Percentiles rank a stretch among this genome's conserved stretches.
phyloP scores from a whole-genome alignment of 2,797 vertebrate genomes.

The Hippocampus kuda region DNA sequence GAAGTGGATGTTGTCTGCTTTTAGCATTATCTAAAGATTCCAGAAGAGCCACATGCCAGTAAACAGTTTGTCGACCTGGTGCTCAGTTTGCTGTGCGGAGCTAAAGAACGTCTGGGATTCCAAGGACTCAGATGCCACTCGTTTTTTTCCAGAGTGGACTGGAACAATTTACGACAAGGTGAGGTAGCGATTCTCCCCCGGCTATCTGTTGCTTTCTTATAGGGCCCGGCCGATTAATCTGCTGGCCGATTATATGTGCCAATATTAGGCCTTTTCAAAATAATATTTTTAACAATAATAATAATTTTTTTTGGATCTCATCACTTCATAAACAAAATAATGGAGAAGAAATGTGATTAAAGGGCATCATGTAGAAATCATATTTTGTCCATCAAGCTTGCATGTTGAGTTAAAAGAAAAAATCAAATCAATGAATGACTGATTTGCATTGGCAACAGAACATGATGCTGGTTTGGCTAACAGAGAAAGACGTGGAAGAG shows the following conservation, averaged over 20 bases:
- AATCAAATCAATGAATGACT: slow-evolving; percentile 15
- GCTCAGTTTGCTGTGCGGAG: slow-evolving; percentile 81
- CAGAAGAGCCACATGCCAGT: slow-evolving; percentile 75
- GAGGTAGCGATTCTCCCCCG: slow-evolving; percentile 40
- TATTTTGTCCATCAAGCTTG: slow-evolving; percentile 47
- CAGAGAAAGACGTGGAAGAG: slow-evolving; percentile 1
- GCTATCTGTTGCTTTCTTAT: slow-evolving; percentile 12
- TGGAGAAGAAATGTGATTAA: too few species aligned
- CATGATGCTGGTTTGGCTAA: slow-evolving; percentile 14
- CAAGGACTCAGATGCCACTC: slow-evolving; percentile 85
- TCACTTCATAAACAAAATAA: too few species aligned
- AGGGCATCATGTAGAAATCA: too few species aligned
- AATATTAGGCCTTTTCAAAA: too few species aligned
- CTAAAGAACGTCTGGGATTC: slow-evolving; percentile 77
- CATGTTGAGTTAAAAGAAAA: neutral
- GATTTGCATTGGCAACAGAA: slow-evolving; percentile 20
- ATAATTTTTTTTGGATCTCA: too few species aligned
- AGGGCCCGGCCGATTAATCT: too few species aligned
- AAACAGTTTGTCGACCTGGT: slow-evolving; percentile 80
- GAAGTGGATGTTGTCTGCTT: slow-evolving; percentile 18
- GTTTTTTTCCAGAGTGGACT: slow-evolving; percentile 83
- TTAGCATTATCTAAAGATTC: slow-evolving; percentile 86
- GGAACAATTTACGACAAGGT: slow-evolving; percentile 83
- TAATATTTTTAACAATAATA: too few species aligned
- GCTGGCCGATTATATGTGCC: too few species aligned